These are phyloP conservation scores for Pollimyrus isidori DNA, from an alignment of 2,113 vertebrate species.

Conservation along the genomic window DNA sequence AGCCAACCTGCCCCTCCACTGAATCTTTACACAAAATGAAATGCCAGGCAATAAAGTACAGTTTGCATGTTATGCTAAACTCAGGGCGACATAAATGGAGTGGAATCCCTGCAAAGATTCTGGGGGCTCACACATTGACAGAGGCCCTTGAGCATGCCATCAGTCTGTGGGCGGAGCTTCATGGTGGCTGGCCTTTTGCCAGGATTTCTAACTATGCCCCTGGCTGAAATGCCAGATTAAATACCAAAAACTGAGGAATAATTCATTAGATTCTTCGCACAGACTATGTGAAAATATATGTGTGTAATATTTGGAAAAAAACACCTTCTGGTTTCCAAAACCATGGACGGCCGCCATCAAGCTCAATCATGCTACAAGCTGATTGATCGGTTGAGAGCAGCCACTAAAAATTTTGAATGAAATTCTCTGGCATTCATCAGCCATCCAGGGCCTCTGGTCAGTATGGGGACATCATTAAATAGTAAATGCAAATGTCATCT, in stretches of 20 bases:
- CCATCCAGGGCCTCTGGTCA: background rate
- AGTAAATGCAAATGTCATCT: constrained; percentile 1
- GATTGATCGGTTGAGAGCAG: background rate
- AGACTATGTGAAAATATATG: background rate
- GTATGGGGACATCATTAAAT: background rate
- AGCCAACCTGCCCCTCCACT: background rate
- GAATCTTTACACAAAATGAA: background rate
- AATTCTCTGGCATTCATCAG: background rate
- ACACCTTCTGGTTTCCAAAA: background rate
- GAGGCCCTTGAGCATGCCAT: background rate
- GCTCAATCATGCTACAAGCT: background rate
- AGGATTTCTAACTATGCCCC: background rate
- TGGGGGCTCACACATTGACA: background rate
- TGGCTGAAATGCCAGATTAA: background rate
- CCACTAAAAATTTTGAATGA: background rate
- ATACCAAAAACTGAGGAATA: background rate
- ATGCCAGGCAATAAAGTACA: background rate
- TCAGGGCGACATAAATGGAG: background rate
- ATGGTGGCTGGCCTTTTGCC: background rate
- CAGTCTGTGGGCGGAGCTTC: background rate
- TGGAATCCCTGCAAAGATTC: background rate
- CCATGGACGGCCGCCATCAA: background rate
- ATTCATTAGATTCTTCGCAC: background rate
- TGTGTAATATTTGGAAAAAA: background rate
- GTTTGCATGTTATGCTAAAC: background rate